A percentile compares a stretch with the other conserved stretches of the same genome.
Conservation (phyloP, 2,113 vertebrate genomes). For the Antigone vipio region DNA sequence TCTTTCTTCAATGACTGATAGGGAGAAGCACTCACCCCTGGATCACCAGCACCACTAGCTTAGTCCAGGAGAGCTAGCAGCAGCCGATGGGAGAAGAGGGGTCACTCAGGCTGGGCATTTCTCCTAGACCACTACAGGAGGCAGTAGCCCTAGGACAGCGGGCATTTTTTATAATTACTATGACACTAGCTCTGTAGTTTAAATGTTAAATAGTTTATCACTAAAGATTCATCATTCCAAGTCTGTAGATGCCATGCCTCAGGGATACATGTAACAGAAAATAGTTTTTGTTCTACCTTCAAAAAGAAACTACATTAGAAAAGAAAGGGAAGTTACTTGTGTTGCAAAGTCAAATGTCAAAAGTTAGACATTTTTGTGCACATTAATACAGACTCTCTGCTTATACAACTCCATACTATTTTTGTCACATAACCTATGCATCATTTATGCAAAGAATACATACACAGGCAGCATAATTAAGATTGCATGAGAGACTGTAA, state of each 20-base stretch:
- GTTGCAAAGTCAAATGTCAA: neutral
- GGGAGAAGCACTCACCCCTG: neutral
- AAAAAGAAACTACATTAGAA: neutral
- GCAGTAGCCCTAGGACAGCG: neutral
- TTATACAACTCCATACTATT: neutral
- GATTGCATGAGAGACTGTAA: neutral
- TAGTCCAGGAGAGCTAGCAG: neutral
- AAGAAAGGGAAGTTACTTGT: neutral
- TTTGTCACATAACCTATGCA: constrained; percentile 15
- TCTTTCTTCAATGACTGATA: neutral
- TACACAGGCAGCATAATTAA: constrained; percentile 12
- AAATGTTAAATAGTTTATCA: neutral
- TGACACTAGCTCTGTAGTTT: neutral
- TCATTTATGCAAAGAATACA: constrained; percentile 28
- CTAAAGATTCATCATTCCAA: neutral
- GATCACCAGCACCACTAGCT: neutral
- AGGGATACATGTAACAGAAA: neutral
- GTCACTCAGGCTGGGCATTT: neutral
- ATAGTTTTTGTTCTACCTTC: neutral
- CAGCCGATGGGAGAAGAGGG: neutral
- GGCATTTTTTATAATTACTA: neutral
- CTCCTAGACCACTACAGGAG: neutral
- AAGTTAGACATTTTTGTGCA: neutral
- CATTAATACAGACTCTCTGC: neutral
- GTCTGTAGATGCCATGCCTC: neutral